Base-by-base conservation (phyloP, 2,797 vertebrate species). In the Sebastes nivosus region DNA sequence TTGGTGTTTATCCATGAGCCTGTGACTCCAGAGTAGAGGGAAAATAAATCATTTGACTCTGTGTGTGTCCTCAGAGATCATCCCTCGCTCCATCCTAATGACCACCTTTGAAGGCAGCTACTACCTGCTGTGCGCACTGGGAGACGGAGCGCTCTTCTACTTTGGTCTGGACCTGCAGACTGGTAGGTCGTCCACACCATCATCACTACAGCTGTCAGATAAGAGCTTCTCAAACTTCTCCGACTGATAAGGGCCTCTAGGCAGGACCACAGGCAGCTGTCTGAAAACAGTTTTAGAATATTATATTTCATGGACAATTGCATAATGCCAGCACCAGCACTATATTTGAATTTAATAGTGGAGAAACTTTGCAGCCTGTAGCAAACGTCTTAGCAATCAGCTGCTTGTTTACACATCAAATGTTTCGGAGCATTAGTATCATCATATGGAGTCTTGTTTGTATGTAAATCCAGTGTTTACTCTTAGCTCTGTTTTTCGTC, bases 31-130 rank as follows among this genome's bases (percentile, higher is more conserved):
- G 24, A 72, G n/a, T 22, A 20, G 57, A 29, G 61, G 32, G 60
- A 42, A 64, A 78, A 89, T 90, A 82, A 89, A 80, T 80, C n/a
- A 86, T 83, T 71, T 72, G 34, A n/a, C 32, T 69, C 13, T 91
- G 70, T 89, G 75, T 80, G 67, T 85, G 42, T 84, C 58, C 83
- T 30, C 94, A 99, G 99, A 99, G 90, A 99, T 99, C 83, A 99
- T 99, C 81, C 99, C 99, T 69, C 98, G 99, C 20, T 99, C 99
- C 67, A 99, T 99, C 91, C 95, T 99, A 89, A 99, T 99, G 98
- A 99, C 99, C 1, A 99, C 98, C 18, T 99, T 99, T 0, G 99
- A 99, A 93, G 99, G 97, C 74, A 99, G 97, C 93, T 98, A 98
- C 89, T 99, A 99, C 90, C 95, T 99, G 63, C 96, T 99, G 46